These are phyloP conservation scores for Diachrysia chrysitis DNA, from an alignment of 2,888 invertebrate species.

Conservation along the genomic window DNA sequence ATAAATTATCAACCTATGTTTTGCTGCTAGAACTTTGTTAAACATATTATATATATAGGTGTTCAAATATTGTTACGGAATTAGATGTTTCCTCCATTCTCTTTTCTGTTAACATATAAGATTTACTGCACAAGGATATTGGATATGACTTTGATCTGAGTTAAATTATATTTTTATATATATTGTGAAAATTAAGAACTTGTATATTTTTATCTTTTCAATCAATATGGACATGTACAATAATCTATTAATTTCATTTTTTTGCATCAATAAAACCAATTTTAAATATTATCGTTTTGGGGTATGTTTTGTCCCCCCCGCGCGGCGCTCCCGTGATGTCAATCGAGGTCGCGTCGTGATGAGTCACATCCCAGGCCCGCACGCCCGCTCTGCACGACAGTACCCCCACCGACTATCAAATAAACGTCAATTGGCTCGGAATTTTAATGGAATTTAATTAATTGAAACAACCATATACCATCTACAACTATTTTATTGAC, in stretches of 20 bases:
- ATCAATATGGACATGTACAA: constrained; percentile 89
- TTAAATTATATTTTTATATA: constrained; percentile 88
- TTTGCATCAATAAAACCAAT: constrained; percentile 89
- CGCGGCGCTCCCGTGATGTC: constrained; percentile 62
- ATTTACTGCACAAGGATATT: constrained; percentile 89
- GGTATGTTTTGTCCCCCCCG: constrained; percentile 71
- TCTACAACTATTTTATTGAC: constrained; percentile 87
- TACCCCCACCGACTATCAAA: constrained; percentile 74
- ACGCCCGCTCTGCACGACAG: constrained; percentile 51
- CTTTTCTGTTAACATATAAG: constrained; percentile 85
- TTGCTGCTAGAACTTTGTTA: constrained; percentile 88
- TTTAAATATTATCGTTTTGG: constrained; percentile 82
- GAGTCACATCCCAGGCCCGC: constrained; percentile 72
- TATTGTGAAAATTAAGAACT: constrained; percentile 86
- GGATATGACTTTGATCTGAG: constrained; percentile 88
- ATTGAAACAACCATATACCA: constrained; percentile 84
- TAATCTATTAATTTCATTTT: constrained; percentile 85
- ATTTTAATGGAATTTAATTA: constrained; percentile 86
- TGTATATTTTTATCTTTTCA: constrained; percentile 88
- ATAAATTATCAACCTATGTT: constrained; percentile 83
- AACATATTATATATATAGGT: constrained; percentile 87
- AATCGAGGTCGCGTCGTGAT: constrained; percentile 63
- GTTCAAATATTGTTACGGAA: constrained; percentile 88
- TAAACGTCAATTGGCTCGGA: constrained; percentile 81
- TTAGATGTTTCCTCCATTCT: constrained; percentile 86